Evolutionary conservation across 2,113 vertebrate species (phyloP), one percentile per base, ranked within the genome.

Genomic region (Calypte anna): DNA sequence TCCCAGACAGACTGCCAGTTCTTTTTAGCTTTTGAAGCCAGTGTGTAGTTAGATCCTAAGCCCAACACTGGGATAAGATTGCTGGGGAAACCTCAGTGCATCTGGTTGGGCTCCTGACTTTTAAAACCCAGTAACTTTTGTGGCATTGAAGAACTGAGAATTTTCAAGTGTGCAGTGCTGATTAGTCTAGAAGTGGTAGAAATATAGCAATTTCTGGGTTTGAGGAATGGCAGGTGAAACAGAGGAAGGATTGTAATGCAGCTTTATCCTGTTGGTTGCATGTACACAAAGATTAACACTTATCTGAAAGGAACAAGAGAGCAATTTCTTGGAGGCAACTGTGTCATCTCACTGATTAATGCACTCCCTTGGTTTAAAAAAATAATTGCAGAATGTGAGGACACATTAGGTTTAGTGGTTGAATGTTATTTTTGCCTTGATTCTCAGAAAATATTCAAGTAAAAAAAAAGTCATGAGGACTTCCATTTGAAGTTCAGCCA

Each of bases 21-120:
- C 5, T 5, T 62, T 66, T 38, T 3, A 3, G 28, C 6, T 73
- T 53, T 25, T 24, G 43, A 31, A 55, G 57, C 14, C 21, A 6
- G 2, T 3, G 2, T 16, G 53, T 16, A 20, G 36, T 30, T 44
- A 4, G 2, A 21, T 31, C 3, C 36, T 4, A 14, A 14, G 27
- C 46, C 44, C 44, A 63, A 31, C 8, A 3, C 0, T 14, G 4
- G 27, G 43, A 2, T 7, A 7, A 1, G 19, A 12, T 0, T 28
- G 33, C 6, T 7, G 30, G 18, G 33, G 27, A 38, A 70, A 13
- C 6, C 23, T 30, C 1, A 8, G 2, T 12, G 43, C 28, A 14
- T 14, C 61, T 23, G 57, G 16, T 9, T 18, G 59, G 14, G 3
- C 27, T 43, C 30, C 50, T 7, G 13, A 7, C 5, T 5, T 10